Conservation (phyloP, 2,888 invertebrate species). For the Nomada flava region DNA sequence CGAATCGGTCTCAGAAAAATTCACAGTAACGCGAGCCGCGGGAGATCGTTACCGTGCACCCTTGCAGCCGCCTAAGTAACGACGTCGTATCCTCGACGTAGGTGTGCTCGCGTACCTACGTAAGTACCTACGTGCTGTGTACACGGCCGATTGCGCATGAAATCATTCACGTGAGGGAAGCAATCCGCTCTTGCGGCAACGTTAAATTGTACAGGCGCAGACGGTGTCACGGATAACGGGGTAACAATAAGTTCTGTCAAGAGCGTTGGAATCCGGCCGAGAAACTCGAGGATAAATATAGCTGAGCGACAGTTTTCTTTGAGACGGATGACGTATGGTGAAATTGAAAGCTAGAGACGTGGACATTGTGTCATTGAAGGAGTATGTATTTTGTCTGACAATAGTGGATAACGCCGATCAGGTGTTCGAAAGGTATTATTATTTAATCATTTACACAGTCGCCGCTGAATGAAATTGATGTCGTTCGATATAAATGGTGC, state of each 20-base stretch:
- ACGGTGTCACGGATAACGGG: conserved; percentile 44
- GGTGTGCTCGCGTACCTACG: conserved; percentile 18
- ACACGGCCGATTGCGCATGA: conserved; percentile 46
- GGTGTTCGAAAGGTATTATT: too few species aligned
- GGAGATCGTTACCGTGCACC: conserved; percentile 47
- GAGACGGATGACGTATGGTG: too few species aligned
- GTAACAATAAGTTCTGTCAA: conserved; percentile 22
- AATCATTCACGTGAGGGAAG: conserved; percentile 46
- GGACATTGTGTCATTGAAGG: too few species aligned
- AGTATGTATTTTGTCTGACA: too few species aligned
- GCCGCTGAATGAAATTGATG: too few species aligned
- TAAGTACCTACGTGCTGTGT: not conserved
- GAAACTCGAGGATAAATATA: not conserved
- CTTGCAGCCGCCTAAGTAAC: conserved; percentile 49
- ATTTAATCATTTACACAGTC: too few species aligned
- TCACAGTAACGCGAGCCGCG: conserved; percentile 37
- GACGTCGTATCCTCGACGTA: conserved; percentile 52
- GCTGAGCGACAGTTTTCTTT: too few species aligned
- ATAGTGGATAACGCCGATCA: too few species aligned
- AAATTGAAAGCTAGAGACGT: too few species aligned
- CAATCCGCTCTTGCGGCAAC: conserved; percentile 43
- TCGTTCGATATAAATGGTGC: too few species aligned
- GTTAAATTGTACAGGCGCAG: conserved; percentile 43
- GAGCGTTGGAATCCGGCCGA: conserved; percentile 10
- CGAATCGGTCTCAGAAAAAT: conserved; percentile 28